A percentile compares a stretch with the other conserved stretches of the same genome.
These are phyloP conservation scores for Canis aureus DNA, from an alignment of 2,113 vertebrate genomes.

Conservation along the genomic window DNA sequence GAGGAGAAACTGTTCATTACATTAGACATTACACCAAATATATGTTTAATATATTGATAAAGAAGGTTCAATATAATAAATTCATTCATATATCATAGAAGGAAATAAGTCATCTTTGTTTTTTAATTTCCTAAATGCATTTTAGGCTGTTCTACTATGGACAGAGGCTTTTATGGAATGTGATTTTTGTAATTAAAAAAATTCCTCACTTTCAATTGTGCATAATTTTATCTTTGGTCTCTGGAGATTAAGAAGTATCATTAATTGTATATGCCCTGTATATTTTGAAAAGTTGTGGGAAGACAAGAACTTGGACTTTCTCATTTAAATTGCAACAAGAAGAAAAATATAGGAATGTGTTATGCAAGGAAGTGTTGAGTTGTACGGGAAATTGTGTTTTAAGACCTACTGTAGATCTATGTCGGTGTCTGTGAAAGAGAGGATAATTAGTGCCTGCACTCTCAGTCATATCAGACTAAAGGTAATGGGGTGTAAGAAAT, in stretches of 20 bases:
- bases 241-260: slow-evolving; percentile 25
- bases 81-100: neutral
- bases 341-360: slow-evolving; percentile 86
- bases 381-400: slow-evolving; percentile 88
- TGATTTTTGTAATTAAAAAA: slow-evolving; percentile 53
- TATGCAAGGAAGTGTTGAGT: slow-evolving; percentile 84
- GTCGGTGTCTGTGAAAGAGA: slow-evolving; percentile 88
- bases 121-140: slow-evolving; percentile 52
- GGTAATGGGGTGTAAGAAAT: slow-evolving; percentile 93
- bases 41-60: neutral
- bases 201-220: slow-evolving; percentile 12
- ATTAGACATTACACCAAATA: neutral
- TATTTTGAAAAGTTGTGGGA: slow-evolving; percentile 78
- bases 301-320: slow-evolving; percentile 80
- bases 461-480: slow-evolving; percentile 92
- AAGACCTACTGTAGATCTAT: slow-evolving; percentile 89
- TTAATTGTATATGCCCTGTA: slow-evolving; percentile 2
- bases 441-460: slow-evolving; percentile 90
- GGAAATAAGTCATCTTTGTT: slow-evolving; percentile 41
- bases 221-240: slow-evolving; percentile 42
- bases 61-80: neutral
- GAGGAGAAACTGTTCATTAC: neutral
- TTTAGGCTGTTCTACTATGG: slow-evolving; percentile 32
- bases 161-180: slow-evolving; percentile 30
- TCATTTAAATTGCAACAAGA: slow-evolving; percentile 87